Base-by-base conservation (phyloP, 2,113 vertebrate genomes). In the Oncorhynchus kisutch region DNA sequence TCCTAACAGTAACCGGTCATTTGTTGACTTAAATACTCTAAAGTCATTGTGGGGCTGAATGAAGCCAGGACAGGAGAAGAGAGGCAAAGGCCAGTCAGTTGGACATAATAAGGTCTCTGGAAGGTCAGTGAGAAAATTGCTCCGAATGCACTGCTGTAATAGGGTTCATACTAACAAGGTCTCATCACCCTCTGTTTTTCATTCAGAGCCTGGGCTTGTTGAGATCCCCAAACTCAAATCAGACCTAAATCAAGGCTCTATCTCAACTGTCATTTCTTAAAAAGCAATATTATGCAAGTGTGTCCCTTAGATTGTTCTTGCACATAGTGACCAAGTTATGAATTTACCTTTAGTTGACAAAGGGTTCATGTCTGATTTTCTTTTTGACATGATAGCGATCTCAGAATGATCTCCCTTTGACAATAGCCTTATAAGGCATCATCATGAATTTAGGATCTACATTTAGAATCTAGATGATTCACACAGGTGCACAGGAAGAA, bases 81-180 rank as follows among this genome's bases (percentile, higher is more conserved):
- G 24, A 64, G n/a, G 20, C 20, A n/a, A 64, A 22, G 60, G 68
- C 39, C 24, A 48, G 45, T 70, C n/a, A 70, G 39, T 64, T 6
- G 57, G 39, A 49, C 60, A 70, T 60, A 60, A 69, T 51, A 11
- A 51, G 75, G 67, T 77, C 60, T 70, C 73, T 24, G 62, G 31
- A 34, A 71, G 68, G 76, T 72, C 69, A 75, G 64, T 39, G 18
- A 45, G 64, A 6, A 67, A 72, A 31, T 48, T 16, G 74, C 29
- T 14, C 51, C 34, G 27, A 64, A 12, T 31, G 25, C n/a, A 45
- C 39, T 45, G 39, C 14, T 16, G 51, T 54, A 54, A 54, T 45
- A 45, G 51, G 39, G 39, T 45, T 45, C 39, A 45, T 45, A 45
- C 16, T 5, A 14, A 70, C 45, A 70, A 70, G 68, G 68, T 49